Conservation (phyloP, 2,888 invertebrate genomes). For the Caenorhabditis wallacei region DNA sequence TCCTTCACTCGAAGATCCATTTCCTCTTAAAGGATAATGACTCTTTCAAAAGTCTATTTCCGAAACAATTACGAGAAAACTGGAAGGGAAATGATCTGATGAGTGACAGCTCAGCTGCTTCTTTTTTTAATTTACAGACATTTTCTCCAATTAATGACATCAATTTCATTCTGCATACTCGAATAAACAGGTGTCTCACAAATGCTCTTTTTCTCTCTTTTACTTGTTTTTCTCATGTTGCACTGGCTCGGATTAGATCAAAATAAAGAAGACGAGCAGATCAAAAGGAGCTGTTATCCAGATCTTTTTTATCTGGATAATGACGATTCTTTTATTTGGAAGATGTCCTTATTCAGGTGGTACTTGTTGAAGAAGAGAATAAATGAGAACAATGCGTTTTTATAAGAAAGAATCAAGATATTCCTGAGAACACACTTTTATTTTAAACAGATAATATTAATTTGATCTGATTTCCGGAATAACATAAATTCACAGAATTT, state of each 20-base stretch:
- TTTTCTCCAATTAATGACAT: slow-evolving; percentile 39
- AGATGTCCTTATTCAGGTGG: slow-evolving; percentile 17
- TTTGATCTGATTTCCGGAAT: too few relatives aligned
- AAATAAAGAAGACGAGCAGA: slow-evolving; percentile 5
- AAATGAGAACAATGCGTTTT: background rate
- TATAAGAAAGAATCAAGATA: background rate
- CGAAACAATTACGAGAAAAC: slow-evolving; percentile 11
- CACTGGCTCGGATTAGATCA: slow-evolving; percentile 47
- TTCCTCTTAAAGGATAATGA: background rate
- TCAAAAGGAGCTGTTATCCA: slow-evolving; percentile 7
- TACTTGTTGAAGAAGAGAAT: slow-evolving; percentile 1
- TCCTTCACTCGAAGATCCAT: background rate
- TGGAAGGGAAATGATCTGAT: background rate
- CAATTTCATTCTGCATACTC: slow-evolving; percentile 8
- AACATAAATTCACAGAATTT: too few relatives aligned
- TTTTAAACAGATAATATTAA: too few relatives aligned
- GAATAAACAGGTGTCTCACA: background rate
- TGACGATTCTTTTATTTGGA: background rate
- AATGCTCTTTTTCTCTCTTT: background rate
- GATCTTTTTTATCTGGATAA: slow-evolving; percentile 24
- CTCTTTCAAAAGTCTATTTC: slow-evolving; percentile 19
- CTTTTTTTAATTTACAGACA: slow-evolving; percentile 20
- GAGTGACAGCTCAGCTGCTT: slow-evolving; percentile 18
- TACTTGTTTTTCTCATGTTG: slow-evolving; percentile 9
- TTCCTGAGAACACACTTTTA: background rate